These are phyloP conservation scores for Nycticryphes semicollaris DNA, from an alignment of 2,113 vertebrate species.

Conservation along the genomic window DNA sequence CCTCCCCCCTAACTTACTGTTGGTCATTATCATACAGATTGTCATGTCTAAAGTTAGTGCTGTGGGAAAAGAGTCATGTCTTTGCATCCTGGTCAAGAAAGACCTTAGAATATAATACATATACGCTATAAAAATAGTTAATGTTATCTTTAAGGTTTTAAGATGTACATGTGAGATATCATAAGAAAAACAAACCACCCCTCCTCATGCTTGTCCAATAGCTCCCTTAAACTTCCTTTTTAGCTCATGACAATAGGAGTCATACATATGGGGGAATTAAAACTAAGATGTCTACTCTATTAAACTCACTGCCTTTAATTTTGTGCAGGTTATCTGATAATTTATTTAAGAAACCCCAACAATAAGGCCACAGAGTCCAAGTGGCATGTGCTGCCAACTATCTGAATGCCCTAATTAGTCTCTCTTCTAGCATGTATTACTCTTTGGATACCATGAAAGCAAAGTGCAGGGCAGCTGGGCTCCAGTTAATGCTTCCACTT, in stretches of 20 bases:
- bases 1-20: background rate
- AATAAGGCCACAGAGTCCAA: background rate
- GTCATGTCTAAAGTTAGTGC: background rate
- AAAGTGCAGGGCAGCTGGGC: background rate
- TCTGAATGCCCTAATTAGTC: background rate
- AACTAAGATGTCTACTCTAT: background rate
- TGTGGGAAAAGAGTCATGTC: background rate
- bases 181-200: background rate
- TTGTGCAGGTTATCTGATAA: background rate
- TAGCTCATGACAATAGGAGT: background rate
- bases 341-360: background rate
- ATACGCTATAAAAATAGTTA: background rate
- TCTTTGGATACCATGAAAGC: background rate
- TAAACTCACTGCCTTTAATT: background rate
- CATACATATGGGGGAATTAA: background rate
- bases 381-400: background rate
- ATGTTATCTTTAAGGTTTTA: background rate
- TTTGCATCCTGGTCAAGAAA: background rate
- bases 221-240: background rate
- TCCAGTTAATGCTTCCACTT: background rate
- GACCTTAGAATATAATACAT: background rate
- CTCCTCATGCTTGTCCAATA: background rate
- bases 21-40: background rate
- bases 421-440: background rate
- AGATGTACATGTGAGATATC: background rate